Conservation (phyloP, 1,140 invertebrate species). For the Rhagoletis zephyria region DNA sequence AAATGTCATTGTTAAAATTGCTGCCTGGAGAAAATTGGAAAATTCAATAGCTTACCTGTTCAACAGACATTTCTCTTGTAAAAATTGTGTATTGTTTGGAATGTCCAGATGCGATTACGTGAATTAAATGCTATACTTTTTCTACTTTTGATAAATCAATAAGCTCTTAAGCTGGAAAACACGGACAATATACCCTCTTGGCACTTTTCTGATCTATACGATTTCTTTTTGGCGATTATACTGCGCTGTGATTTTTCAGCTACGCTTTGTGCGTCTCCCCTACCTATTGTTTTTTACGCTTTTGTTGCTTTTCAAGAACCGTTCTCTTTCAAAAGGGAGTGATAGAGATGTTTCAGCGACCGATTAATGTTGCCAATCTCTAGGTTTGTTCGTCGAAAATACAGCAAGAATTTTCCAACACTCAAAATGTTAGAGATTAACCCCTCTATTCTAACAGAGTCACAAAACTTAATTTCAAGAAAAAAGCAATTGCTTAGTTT, state of each 20-base stretch:
- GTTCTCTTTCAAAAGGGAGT: background rate
- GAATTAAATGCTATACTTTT: constrained; percentile 52
- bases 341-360: background rate
- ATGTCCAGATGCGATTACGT: background rate
- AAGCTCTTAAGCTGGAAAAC: background rate
- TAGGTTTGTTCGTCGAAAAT: too few relatives aligned
- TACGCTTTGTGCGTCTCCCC: background rate
- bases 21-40: background rate
- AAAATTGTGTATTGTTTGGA: background rate
- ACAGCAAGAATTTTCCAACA: too few relatives aligned
- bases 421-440: too few relatives aligned
- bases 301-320: constrained; percentile 35
- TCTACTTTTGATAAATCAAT: constrained; percentile 35
- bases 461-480: too few relatives aligned
- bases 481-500: too few relatives aligned
- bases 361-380: background rate
- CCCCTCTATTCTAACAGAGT: too few relatives aligned
- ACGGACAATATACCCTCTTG: background rate
- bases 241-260: constrained; percentile 10
- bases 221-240: background rate
- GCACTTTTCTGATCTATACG: background rate
- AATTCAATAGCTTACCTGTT: constrained; percentile 38
- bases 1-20: background rate
- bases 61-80: constrained; percentile 23
- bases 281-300: background rate